A percentile compares a stretch with the other conserved stretches of the same genome.
Conservation (phyloP, 2,113 vertebrate genomes). For the Ciconia maguari region DNA sequence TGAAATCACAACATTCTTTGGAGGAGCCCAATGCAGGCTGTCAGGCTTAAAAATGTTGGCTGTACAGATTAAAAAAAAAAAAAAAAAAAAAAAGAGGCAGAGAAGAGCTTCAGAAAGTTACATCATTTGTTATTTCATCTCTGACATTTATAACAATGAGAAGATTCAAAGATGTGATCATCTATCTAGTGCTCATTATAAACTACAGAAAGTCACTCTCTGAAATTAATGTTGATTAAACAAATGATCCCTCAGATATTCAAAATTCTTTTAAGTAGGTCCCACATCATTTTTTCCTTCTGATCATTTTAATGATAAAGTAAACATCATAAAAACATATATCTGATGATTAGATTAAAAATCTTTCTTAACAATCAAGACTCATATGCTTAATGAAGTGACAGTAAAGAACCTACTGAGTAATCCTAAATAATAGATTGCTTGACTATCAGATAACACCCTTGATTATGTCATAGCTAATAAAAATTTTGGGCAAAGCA, state of each 20-base stretch:
- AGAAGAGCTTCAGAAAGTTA: not conserved
- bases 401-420: not conserved
- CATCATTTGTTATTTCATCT: not conserved
- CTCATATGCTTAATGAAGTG: not conserved
- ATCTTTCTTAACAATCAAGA: not conserved
- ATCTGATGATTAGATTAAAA: conserved; percentile 14
- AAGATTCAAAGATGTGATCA: not conserved
- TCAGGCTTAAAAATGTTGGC: not conserved
- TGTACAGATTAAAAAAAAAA: not conserved
- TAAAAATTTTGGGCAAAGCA: not conserved
- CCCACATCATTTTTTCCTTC: not conserved
- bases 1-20: not conserved
- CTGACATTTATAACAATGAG: not conserved
- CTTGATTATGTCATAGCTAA: not conserved
- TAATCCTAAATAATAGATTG: not conserved
- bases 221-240: not conserved
- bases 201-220: not conserved
- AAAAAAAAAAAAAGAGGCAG: not conserved
- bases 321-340: conserved; percentile 11
- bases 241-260: not conserved
- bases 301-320: not conserved
- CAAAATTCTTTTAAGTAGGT: not conserved
- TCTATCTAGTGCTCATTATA: not conserved
- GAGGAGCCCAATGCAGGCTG: not conserved
- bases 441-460: not conserved